Conservation (phyloP, 64 coral and sea anemone species). For the Pocillopora verrucosa region DNA sequence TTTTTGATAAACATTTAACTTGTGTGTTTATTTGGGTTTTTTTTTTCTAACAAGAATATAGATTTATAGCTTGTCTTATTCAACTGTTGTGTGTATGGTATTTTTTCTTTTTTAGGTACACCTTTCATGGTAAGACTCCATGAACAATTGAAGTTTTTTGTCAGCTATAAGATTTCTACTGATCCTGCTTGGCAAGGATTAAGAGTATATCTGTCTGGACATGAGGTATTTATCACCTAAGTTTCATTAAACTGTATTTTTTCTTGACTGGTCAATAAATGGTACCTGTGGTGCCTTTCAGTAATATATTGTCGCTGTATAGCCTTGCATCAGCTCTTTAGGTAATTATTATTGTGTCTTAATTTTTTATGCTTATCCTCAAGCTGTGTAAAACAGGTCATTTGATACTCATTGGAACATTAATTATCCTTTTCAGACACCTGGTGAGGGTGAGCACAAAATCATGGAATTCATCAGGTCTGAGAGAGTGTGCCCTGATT, state of each 20-base stretch:
- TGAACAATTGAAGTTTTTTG: slow-evolving; percentile 94
- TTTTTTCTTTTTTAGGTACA: slow-evolving; percentile 55
- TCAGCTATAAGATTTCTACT: slow-evolving; percentile 88
- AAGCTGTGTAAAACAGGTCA: background rate
- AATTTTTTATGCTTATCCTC: no score
- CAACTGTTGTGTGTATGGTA: background rate
- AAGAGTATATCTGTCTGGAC: slow-evolving; percentile 87
- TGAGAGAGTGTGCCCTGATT: slow-evolving; percentile 70
- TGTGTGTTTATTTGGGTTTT: no score
- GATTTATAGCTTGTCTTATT: background rate
- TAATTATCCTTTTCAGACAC: slow-evolving; percentile 52
- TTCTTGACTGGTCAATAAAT: background rate
- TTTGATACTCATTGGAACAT: background rate
- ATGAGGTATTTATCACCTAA: slow-evolving; percentile 54
- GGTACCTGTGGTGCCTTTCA: no score
- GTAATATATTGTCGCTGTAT: no score
- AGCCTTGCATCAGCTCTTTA: no score
- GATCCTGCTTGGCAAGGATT: slow-evolving; percentile 95
- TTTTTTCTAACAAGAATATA: no score
- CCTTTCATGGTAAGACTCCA: slow-evolving; percentile 90
- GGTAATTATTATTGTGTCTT: no score
- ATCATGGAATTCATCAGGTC: slow-evolving; percentile 97
- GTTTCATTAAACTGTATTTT: background rate
- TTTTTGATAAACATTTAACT: no score
- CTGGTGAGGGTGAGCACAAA: slow-evolving; percentile 98